These are phyloP conservation scores for Phasianus colchicus DNA, from an alignment of 2,113 vertebrate genomes.

Conservation along the genomic window DNA sequence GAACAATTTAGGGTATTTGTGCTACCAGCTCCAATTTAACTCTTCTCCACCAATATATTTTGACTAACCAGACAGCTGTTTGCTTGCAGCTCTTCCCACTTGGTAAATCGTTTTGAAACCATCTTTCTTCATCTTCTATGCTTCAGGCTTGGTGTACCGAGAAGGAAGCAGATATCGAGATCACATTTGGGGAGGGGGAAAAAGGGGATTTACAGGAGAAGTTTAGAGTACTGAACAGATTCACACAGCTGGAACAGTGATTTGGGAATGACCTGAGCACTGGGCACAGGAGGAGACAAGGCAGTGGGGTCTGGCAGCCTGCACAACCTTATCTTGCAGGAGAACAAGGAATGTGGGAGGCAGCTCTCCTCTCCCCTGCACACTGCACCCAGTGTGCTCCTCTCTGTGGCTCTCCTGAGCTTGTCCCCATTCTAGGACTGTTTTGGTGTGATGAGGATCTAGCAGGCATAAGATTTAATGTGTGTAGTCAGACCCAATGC, in stretches of 20 bases:
- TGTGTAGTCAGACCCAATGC: background rate
- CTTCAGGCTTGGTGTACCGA: background rate
- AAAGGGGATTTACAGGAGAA: background rate
- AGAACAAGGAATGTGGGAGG: background rate
- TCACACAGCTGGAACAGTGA: background rate
- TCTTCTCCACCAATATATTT: background rate
- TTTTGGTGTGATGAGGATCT: background rate
- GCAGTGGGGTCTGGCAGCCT: background rate
- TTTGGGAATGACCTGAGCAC: no score
- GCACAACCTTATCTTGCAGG: background rate
- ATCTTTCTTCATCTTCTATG: background rate
- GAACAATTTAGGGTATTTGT: background rate
- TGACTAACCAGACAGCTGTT: no score
- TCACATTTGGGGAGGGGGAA: no score
- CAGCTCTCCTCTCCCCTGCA: background rate
- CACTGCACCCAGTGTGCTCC: no score
- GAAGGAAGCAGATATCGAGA: background rate
- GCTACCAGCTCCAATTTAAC: background rate
- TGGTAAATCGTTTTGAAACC: background rate
- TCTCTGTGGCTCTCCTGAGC: background rate
- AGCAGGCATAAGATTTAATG: background rate
- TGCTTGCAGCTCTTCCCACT: background rate
- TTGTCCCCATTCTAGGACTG: background rate
- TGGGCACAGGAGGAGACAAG: no score
- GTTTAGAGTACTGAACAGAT: background rate